Percentiles rank a stretch among this genome's conserved stretches.
phyloP scores from a whole-genome alignment of 2,797 vertebrate species.

The Gallirallus australis region DNA sequence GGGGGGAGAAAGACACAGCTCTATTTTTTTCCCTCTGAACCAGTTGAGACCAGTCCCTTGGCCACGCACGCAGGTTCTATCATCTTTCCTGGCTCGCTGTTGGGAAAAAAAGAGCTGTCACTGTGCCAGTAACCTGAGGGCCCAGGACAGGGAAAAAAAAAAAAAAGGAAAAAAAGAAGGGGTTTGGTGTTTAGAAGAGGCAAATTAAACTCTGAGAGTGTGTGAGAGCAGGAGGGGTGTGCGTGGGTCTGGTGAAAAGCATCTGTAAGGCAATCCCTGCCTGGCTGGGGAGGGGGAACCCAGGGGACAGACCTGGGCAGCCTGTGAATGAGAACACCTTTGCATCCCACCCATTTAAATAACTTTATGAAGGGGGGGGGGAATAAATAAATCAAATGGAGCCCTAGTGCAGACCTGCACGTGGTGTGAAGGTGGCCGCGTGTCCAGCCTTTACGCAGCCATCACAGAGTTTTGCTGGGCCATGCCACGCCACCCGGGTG shows the following conservation, averaged over 20 bases:
- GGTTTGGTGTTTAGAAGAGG: slow-evolving; percentile 36
- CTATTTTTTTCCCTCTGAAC: slow-evolving; percentile 78
- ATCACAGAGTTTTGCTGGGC: neutral
- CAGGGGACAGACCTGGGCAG: neutral
- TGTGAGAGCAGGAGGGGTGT: neutral
- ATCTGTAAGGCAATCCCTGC: neutral
- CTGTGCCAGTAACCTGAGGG: slow-evolving; percentile 84
- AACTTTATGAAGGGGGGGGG: neutral
- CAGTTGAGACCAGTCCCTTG: slow-evolving; percentile 90
- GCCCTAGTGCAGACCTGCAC: accelerated
- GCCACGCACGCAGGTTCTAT: slow-evolving; percentile 83
- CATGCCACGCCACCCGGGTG: accelerated
- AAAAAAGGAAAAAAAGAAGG: neutral
- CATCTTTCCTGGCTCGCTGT: slow-evolving; percentile 82
- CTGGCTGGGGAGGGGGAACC: neutral
- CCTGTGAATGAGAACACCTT: neutral
- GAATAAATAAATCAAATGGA: neutral
- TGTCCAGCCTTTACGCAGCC: neutral
- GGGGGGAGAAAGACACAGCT: slow-evolving; percentile 76
- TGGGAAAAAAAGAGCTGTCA: slow-evolving; percentile 80
- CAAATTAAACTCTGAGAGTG: slow-evolving; percentile 44
- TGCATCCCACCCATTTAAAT: neutral
- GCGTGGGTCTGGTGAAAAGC: neutral
- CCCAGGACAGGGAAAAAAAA: slow-evolving; percentile 51
- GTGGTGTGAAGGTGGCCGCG: neutral